Evolutionary conservation across 2,113 vertebrate genomes (phyloP).

Genomic region (Tretioscincus oriximinensis): DNA sequence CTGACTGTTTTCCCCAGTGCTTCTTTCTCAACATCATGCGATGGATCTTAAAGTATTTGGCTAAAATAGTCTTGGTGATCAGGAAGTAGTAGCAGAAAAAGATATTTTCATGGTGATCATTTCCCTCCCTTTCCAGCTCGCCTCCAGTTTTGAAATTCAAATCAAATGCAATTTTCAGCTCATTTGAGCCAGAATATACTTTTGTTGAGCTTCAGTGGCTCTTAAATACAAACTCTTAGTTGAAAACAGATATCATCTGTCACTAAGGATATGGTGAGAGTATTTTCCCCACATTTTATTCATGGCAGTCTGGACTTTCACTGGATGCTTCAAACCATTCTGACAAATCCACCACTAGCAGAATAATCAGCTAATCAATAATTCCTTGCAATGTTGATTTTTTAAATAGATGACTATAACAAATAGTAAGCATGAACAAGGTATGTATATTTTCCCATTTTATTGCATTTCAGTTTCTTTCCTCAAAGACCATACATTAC

Average conservation of each 20-base stretch:
- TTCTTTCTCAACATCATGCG: conserved; percentile 64
- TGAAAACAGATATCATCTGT: conserved; percentile 87
- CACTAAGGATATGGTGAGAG: conserved; percentile 67
- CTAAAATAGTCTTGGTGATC: conserved; percentile 46
- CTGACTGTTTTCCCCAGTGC: conserved; percentile 73
- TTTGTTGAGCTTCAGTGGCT: conserved; percentile 82
- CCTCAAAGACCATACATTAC: not conserved
- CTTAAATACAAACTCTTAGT: conserved; percentile 79
- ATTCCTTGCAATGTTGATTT: conserved; percentile 49
- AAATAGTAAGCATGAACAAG: not conserved
- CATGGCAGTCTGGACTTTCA: conserved; percentile 59
- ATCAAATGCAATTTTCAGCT: conserved; percentile 87
- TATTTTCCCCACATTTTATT: conserved; percentile 67
- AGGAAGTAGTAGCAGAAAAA: conserved; percentile 65
- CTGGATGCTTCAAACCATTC: conserved; percentile 72
- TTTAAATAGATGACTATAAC: not conserved
- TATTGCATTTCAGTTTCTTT: not conserved
- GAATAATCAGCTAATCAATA: conserved; percentile 78
- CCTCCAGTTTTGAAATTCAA: conserved; percentile 84
- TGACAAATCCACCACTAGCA: conserved; percentile 68
- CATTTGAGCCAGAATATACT: conserved; percentile 88
- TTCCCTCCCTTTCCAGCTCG: conserved; percentile 35
- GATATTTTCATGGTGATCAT: conserved; percentile 59
- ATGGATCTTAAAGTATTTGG: conserved; percentile 62
- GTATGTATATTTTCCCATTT: not conserved